Evolutionary conservation across 92 coral and sea anemone genomes (phyloP).

Genomic region (Metridium senile): DNA sequence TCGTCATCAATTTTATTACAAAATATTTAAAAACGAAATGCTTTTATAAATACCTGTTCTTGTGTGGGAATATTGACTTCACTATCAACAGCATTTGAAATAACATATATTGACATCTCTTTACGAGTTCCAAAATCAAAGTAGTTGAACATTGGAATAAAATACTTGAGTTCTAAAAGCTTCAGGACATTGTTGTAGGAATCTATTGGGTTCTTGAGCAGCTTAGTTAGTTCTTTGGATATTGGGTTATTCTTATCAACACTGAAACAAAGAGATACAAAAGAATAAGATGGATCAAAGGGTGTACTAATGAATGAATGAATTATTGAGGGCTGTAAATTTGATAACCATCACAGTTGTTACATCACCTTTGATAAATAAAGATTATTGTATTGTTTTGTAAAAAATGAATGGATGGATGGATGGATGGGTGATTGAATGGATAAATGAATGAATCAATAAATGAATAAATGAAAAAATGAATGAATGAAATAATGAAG

Average conservation of each 20-base stretch:
- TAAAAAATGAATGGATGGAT: too few relatives aligned
- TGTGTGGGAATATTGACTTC: slow-evolving; percentile 84
- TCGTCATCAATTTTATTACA: too few relatives aligned
- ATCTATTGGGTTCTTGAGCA: slow-evolving; percentile 94
- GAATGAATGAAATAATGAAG: too few relatives aligned
- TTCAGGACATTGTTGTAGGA: slow-evolving; percentile 88
- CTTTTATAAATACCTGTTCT: slow-evolving; percentile 60
- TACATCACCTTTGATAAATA: too few relatives aligned
- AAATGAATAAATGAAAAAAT: too few relatives aligned
- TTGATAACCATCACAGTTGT: too few relatives aligned
- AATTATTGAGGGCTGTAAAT: too few relatives aligned
- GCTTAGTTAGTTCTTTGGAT: slow-evolving; percentile 85
- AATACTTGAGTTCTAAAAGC: slow-evolving; percentile 80
- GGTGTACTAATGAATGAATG: not conserved
- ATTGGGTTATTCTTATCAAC: slow-evolving; percentile 96
- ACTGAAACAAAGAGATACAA: slow-evolving; percentile 38
- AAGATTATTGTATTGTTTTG: too few relatives aligned
- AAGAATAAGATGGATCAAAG: not conserved
- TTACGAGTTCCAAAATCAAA: slow-evolving; percentile 86
- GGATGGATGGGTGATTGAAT: too few relatives aligned
- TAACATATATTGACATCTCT: slow-evolving; percentile 89
- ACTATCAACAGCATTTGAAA: slow-evolving; percentile 92
- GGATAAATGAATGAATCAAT: too few relatives aligned
- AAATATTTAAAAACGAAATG: too few relatives aligned
- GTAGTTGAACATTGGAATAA: slow-evolving; percentile 85